A percentile compares a stretch with the other conserved stretches of the same genome.
These are phyloP conservation scores for Gisinianus flammeolus DNA, from an alignment of 2,888 invertebrate genomes.

Conservation along the genomic window DNA sequence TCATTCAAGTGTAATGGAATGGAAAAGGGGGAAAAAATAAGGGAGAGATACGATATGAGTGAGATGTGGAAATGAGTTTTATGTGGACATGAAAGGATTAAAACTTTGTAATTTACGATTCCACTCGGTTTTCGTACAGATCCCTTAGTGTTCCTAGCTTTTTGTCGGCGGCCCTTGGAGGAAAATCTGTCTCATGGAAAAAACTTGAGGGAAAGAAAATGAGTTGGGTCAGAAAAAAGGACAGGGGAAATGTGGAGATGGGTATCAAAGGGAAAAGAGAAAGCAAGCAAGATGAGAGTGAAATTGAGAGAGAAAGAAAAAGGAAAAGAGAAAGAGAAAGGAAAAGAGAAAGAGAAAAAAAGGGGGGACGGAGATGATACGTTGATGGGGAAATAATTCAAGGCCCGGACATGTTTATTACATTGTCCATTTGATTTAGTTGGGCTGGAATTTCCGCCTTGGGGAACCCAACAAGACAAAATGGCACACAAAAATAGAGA, in stretches of 20 bases:
- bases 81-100: not conserved
- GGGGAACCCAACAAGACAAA: not conserved
- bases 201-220: not conserved
- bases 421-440: conserved; percentile 24
- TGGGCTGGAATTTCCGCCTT: not conserved
- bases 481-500: not conserved
- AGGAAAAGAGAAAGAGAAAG: too few species aligned
- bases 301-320: not conserved
- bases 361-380: not conserved
- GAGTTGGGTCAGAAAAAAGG: not conserved
- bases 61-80: not conserved
- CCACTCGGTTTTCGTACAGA: too few species aligned
- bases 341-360: not conserved
- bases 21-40: not conserved
- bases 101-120: too few species aligned
- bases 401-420: conserved; percentile 13
- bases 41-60: not conserved
- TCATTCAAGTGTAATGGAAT: not conserved
- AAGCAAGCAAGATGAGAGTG: not conserved
- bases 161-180: too few species aligned
- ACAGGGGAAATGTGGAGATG: not conserved
- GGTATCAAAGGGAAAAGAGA: not conserved
- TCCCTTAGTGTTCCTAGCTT: too few species aligned
- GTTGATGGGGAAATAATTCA: conserved; percentile 14
- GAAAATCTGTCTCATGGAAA: too few species aligned